Conservation (phyloP, 2,113 vertebrate species). For the Falcunculus frontatus region DNA sequence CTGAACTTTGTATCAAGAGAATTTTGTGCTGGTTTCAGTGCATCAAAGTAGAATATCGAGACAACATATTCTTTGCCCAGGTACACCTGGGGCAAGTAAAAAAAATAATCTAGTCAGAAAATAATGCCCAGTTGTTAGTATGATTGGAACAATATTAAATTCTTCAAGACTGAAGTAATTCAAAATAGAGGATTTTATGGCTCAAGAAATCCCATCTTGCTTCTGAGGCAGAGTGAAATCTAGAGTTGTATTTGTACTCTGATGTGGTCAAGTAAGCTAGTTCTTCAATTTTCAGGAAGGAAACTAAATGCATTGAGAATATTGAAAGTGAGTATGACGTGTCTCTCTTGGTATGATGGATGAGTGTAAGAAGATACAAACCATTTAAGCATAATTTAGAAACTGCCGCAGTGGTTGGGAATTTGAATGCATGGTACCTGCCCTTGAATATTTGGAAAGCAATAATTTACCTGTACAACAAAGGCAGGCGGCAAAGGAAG, state of each 20-base stretch:
- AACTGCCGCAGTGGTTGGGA: not conserved
- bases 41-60: not conserved
- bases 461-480: accelerated
- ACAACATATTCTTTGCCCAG: not conserved
- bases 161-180: not conserved
- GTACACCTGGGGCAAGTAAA: not conserved
- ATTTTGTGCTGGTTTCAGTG: not conserved
- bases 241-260: not conserved
- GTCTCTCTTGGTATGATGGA: not conserved
- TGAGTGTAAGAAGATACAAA: not conserved
- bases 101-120: not conserved
- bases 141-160: not conserved
- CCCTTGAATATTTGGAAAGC: not conserved
- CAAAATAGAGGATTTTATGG: not conserved
- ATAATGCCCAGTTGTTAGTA: not conserved
- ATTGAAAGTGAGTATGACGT: not conserved
- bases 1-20: not conserved
- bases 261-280: not conserved
- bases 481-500: not conserved
- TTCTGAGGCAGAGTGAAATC: not conserved
- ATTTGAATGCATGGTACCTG: not conserved
- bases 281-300: not conserved
- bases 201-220: not conserved
- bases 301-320: not conserved
- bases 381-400: not conserved